Evolutionary conservation across 1,140 invertebrate genomes (phyloP), one percentile per base, ranked within the genome.

Genomic region (Antheraea pernyi): DNA sequence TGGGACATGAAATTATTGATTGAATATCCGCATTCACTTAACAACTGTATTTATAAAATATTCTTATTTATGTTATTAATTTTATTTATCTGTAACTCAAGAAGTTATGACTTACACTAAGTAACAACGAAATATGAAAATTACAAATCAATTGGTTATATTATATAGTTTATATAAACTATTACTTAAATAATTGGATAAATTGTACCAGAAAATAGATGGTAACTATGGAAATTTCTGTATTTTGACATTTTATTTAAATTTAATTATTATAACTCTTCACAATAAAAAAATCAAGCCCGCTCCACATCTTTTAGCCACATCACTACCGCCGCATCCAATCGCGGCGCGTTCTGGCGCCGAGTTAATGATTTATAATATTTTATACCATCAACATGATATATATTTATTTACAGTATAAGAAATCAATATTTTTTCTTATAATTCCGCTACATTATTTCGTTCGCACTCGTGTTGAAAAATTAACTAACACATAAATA

Each of bases 351-450:
- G 46, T 37, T 10, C 30, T 60, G 72, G 68, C 68, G 68, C 72
- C 72, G 66, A 64, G 60, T 11, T 16, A 8, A 36, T 68, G 69
- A 74, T 74, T 71, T 71, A 74, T 66, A 69, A 68, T 46, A 74
- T 66, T 68, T 59, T 65, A 68, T 53, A 59, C 63, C 46, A 53
- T 58, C 42, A 22, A 61, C 63, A 67, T 74, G 73, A 68, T 63
- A 74, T 59, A 69, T 69, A 69, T 61, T 61, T 30, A 61, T 70
- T 74, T 65, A 70, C 64, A 70, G 58, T 46, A 73, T 10, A 61
- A 16, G 19, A 61, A 30, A 30, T 30, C 22, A 61, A 30, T 61
- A 61, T 22, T 61, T 61, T 30, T 61, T 30, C 19, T 30, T 61
- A 16, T 61, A 36, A 36, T 30, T 19, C 11, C 60, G 11, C 6